Evolutionary conservation across 2,113 vertebrate species (phyloP).

Genomic region (Ceuthmochares aereus): DNA sequence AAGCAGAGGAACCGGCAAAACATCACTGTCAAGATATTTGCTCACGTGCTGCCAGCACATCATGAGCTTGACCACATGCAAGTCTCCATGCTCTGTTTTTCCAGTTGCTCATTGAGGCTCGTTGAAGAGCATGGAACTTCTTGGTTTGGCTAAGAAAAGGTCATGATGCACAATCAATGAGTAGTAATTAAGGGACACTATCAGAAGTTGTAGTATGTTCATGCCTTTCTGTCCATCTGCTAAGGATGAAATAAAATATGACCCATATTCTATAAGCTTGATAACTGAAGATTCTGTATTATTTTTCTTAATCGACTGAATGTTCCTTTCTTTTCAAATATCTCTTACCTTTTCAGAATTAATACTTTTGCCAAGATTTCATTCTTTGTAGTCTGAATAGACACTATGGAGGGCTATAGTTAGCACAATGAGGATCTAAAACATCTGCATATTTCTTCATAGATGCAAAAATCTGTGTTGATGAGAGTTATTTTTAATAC

Average conservation of each 20-base stretch:
- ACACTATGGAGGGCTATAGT: background rate
- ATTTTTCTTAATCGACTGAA: background rate
- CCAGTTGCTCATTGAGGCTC: background rate
- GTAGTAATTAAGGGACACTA: background rate
- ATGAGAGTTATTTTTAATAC: constrained; percentile 9
- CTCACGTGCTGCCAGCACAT: background rate
- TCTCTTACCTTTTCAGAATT: background rate
- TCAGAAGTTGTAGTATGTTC: background rate
- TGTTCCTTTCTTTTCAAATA: background rate
- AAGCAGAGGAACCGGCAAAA: background rate
- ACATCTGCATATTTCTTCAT: background rate
- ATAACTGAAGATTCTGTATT: background rate
- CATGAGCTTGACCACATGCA: background rate
- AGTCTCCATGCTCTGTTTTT: background rate
- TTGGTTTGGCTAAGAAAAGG: background rate
- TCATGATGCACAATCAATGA: background rate
- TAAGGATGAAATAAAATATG: background rate
- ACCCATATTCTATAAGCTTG: background rate
- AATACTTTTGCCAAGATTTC: background rate
- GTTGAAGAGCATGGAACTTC: background rate
- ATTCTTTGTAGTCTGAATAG: background rate
- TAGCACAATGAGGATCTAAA: background rate
- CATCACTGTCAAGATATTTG: background rate
- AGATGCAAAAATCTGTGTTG: background rate
- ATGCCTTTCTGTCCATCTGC: background rate